phyloP scores from a whole-genome alignment of 2,113 vertebrate genomes.

The Larimichthys polyactis region DNA sequence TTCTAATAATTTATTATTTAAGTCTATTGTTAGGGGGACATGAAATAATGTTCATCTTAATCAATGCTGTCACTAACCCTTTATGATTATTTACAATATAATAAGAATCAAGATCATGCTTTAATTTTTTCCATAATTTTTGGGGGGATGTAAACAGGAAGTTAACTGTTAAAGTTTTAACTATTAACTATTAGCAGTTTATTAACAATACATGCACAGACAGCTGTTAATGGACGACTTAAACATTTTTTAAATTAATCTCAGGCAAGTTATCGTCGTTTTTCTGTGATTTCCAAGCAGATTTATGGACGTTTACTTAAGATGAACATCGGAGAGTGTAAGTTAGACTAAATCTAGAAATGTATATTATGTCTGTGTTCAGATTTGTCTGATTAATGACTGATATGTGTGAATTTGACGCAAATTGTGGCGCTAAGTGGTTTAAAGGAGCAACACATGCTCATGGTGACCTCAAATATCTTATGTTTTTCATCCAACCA shows the following conservation, averaged over 20 bases:
- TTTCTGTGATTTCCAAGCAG: not conserved
- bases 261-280: not conserved
- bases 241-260: too few species aligned
- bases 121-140: not conserved
- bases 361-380: not conserved
- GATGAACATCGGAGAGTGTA: not conserved
- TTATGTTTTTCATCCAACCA: not conserved
- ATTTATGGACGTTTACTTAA: not conserved
- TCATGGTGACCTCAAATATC: not conserved
- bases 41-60: not conserved
- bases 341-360: not conserved
- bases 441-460: not conserved
- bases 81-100: not conserved
- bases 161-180: too few species aligned
- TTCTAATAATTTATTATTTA: too few species aligned
- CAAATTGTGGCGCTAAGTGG: not conserved
- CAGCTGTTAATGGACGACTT: too few species aligned
- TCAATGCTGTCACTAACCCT: not conserved
- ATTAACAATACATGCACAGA: not conserved
- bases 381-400: not conserved
- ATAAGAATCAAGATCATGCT: not conserved
- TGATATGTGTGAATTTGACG: not conserved
- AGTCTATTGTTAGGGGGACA: not conserved
- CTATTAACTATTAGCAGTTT: not conserved
- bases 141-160: slow-evolving; percentile 1